Evolutionary conservation across 2,888 invertebrate genomes (phyloP).

Genomic region (Trachelus troglodyta): DNA sequence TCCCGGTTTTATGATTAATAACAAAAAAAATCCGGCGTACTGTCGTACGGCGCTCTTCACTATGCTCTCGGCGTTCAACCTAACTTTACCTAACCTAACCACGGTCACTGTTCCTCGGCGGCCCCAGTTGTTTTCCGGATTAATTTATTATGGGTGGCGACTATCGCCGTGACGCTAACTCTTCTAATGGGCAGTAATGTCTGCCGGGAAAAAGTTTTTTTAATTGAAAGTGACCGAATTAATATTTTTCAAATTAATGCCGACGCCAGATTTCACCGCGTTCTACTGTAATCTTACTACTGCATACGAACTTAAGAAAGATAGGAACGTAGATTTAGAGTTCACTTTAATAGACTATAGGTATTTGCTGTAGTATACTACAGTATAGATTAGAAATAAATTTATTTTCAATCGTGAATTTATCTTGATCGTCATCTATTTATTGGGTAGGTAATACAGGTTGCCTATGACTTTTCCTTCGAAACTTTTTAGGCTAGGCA

Average conservation of each 20-base stretch:
- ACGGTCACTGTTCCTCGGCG: background rate
- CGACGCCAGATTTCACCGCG: constrained; percentile 13
- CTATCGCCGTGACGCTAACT: constrained; percentile 19
- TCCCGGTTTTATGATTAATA: constrained; percentile 26
- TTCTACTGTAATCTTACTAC: background rate
- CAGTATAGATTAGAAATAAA: too few relatives aligned
- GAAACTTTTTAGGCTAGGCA: background rate
- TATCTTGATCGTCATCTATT: background rate
- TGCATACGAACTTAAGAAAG: background rate
- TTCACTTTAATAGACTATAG: background rate
- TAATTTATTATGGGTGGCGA: constrained; percentile 46
- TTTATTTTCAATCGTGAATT: too few relatives aligned
- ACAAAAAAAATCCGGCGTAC: constrained; percentile 23
- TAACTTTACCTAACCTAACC: background rate
- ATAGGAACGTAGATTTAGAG: background rate
- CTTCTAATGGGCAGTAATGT: constrained; percentile 22
- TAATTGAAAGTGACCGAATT: constrained; percentile 22
- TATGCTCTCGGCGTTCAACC: background rate
- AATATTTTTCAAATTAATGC: constrained; percentile 18
- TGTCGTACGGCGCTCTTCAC: background rate
- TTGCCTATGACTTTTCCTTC: background rate
- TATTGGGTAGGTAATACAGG: background rate
- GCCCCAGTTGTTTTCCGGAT: constrained; percentile 30
- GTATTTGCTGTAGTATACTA: background rate
- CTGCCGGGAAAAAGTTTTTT: constrained; percentile 13